Evolutionary conservation across 2,113 vertebrate species (phyloP), one percentile per base, ranked within the genome.

Genomic region (Scortum barcoo): DNA sequence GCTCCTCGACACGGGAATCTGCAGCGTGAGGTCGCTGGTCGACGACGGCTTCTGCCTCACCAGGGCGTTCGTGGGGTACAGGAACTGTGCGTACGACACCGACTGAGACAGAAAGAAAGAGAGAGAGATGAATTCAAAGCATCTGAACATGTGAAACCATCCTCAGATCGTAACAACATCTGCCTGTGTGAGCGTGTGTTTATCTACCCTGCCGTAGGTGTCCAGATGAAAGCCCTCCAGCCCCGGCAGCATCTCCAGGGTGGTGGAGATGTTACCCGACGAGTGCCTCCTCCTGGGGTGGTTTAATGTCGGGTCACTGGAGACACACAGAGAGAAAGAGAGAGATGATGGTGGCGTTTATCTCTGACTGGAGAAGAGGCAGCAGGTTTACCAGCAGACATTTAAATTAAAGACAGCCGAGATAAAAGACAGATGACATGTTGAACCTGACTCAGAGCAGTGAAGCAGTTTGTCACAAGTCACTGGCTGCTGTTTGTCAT

Each of bases 21-120:
- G 93, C 73, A 95, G 74, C 0, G 95, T 93, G 84, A 91, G 56
- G 8, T 98, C 96, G 0, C 90, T 83, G 72, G 89, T 50, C 0
- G 94, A 78, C 1, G 91, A 65, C 0, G 90, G 94, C 92, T 97
- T 98, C 87, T 96, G 95, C 20, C 94, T 89, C 38, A 97, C 97
- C 36, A 99, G 93, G 14, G 98, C 98, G 0, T 99, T 98, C 51
- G 98, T 99, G 0, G 98, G 97, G 76, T 97, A 97, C 81, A 99
- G 87, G 94, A 97, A 99, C 93, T 96, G 97, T 77, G 98, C 97
- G 68, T 99, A 99, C 33, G 98, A 99, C 86, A 99, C 98, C 0
- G 98, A 97, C 98, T 93, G 42, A 81, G 67, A 84, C 68, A 73
- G 26, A 40, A 0, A 68, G 3, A 79, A 20, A 69, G 28, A 30